A percentile compares a stretch with the other conserved stretches of the same genome.
phyloP scores from a whole-genome alignment of 2,888 invertebrate genomes.

The Epicampocera succincta region DNA sequence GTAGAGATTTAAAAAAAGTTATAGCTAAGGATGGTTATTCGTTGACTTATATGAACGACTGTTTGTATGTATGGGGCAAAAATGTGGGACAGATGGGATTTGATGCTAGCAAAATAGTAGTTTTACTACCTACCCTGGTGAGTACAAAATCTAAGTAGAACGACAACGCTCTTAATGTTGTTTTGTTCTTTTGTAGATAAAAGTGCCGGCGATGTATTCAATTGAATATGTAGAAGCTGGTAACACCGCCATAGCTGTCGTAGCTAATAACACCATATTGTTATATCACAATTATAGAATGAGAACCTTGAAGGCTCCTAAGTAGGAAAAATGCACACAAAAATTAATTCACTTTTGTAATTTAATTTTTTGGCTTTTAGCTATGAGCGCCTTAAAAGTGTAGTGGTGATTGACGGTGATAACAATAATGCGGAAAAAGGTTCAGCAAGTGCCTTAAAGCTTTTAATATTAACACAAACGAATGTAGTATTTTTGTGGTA shows the following conservation, averaged over 20 bases:
- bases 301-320: conserved; percentile 77
- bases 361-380: conserved; percentile 68
- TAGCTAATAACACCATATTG: conserved; percentile 75
- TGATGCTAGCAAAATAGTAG: conserved; percentile 70
- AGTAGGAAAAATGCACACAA: conserved; percentile 72
- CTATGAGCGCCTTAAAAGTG: conserved; percentile 77
- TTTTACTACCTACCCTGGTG: conserved; percentile 76
- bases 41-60: conserved; percentile 85
- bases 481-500: conserved; percentile 81
- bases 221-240: conserved; percentile 77
- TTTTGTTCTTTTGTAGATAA: conserved; percentile 71
- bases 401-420: conserved; percentile 77
- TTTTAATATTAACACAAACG: conserved; percentile 78
- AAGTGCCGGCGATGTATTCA: conserved; percentile 71
- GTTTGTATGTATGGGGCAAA: conserved; percentile 90
- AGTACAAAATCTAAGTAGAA: conserved; percentile 14
- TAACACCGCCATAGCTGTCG: conserved; percentile 78
- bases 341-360: not conserved
- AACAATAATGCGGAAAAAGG: conserved; percentile 75
- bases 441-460: conserved; percentile 76
- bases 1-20: conserved; percentile 83
- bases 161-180: not conserved
- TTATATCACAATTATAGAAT: conserved; percentile 78
- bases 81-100: conserved; percentile 91
- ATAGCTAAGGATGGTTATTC: conserved; percentile 88